A percentile compares a stretch with the other conserved stretches of the same genome.
These are phyloP conservation scores for Mobula hypostoma DNA, from an alignment of 2,113 vertebrate genomes.

Conservation along the genomic window DNA sequence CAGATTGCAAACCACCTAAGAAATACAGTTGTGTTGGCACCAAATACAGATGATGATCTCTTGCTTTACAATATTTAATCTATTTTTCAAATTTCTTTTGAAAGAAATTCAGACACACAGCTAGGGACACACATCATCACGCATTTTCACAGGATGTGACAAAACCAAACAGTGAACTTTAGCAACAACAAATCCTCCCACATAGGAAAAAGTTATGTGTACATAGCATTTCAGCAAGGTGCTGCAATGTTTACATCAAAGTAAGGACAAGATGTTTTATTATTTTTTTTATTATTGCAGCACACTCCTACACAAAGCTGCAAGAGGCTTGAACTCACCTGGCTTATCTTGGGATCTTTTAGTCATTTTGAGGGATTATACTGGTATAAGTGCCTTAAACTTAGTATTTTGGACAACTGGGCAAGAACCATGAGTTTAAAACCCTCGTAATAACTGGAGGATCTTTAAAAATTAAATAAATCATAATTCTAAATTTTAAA, in stretches of 20 bases:
- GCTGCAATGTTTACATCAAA: constrained; percentile 32
- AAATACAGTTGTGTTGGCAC: background rate
- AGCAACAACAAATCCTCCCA: constrained; percentile 37
- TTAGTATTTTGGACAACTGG: too few relatives aligned
- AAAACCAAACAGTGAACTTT: constrained; percentile 38
- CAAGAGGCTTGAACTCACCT: constrained; percentile 18
- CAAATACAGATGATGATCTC: constrained; percentile 28
- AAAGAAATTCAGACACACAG: constrained; percentile 3
- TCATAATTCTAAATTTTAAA: too few relatives aligned
- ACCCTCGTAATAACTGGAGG: too few relatives aligned
- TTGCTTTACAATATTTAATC: constrained; percentile 22
- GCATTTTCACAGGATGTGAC: constrained; percentile 36
- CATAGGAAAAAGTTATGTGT: constrained; percentile 37
- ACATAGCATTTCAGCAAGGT: constrained; percentile 21
- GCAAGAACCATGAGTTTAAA: too few relatives aligned
- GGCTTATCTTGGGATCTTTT: background rate
- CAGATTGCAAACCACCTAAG: background rate
- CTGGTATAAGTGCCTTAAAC: too few relatives aligned
- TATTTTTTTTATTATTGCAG: constrained; percentile 33
- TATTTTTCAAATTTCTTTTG: constrained; percentile 6
- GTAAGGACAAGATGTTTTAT: constrained; percentile 29
- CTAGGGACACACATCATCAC: constrained; percentile 10
- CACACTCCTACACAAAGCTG: constrained; percentile 23
- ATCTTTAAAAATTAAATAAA: too few relatives aligned
- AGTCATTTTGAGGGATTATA: background rate